These are phyloP conservation scores for Eristalis tenax DNA, from an alignment of 2,888 invertebrate species.

Conservation along the genomic window DNA sequence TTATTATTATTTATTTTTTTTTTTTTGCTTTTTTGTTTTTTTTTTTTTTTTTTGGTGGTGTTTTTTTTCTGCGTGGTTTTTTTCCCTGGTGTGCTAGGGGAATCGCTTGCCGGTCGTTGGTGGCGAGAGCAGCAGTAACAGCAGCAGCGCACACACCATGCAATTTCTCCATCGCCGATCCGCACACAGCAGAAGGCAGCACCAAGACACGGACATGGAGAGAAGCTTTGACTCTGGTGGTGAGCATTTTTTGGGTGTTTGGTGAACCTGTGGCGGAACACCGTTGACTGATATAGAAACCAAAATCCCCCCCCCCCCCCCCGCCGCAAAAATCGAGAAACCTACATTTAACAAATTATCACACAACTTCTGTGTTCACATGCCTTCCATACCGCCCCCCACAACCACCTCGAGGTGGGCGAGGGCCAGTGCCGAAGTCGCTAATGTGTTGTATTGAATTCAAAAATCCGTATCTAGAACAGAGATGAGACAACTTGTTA, in stretches of 20 bases:
- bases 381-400: neutral
- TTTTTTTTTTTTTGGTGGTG: slow-evolving; percentile 30
- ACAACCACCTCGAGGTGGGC: neutral
- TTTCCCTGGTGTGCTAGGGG: slow-evolving; percentile 48
- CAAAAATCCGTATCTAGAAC: neutral
- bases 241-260: slow-evolving; percentile 10
- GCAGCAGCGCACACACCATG: slow-evolving; percentile 57
- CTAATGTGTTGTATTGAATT: slow-evolving; percentile 17
- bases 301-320: neutral
- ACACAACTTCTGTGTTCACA: neutral
- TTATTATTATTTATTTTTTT: slow-evolving; percentile 57
- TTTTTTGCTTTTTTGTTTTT: neutral
- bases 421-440: neutral
- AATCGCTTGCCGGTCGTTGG: slow-evolving; percentile 49
- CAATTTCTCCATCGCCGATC: slow-evolving; percentile 42
- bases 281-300: neutral
- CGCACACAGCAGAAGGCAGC: slow-evolving; percentile 33
- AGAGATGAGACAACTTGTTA: neutral
- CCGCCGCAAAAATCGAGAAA: neutral
- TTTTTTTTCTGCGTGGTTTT: slow-evolving; percentile 32
- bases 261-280: neutral
- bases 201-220: slow-evolving; percentile 41
- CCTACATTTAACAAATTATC: neutral
- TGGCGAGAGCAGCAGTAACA: slow-evolving; percentile 12
- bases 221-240: neutral